A percentile compares a stretch with the other conserved stretches of the same genome.
Evolutionary conservation across 2,888 invertebrate species (phyloP).

Genomic region (Pycnomerus fuliginosus): DNA sequence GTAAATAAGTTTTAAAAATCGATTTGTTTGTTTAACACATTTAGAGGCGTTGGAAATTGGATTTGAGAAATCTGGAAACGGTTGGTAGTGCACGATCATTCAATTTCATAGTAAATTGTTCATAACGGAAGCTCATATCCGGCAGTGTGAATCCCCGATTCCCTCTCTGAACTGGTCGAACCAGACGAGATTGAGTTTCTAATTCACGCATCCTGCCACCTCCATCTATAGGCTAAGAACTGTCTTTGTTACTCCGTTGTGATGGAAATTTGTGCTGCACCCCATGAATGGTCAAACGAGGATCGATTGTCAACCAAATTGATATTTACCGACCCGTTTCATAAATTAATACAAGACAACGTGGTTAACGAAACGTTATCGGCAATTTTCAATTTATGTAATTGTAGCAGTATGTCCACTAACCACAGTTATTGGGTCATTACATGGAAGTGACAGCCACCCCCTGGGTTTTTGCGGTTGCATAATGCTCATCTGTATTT

Average conservation of each 20-base stretch:
- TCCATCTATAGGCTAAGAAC: neutral
- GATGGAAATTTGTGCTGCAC: slow-evolving; percentile 16
- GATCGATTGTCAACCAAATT: slow-evolving; percentile 11
- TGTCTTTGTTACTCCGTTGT: slow-evolving; percentile 3
- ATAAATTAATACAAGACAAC: too few relatives aligned
- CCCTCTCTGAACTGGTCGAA: slow-evolving; percentile 11
- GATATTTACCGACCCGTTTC: slow-evolving; percentile 14
- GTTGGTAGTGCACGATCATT: slow-evolving; percentile 41
- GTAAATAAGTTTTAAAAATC: too few relatives aligned
- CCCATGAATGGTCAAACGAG: slow-evolving; percentile 3
- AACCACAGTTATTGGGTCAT: too few relatives aligned
- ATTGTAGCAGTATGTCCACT: too few relatives aligned
- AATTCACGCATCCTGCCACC: slow-evolving; percentile 28
- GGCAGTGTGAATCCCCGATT: slow-evolving; percentile 50
- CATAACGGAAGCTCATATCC: slow-evolving; percentile 87
- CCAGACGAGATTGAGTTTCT: slow-evolving; percentile 29
- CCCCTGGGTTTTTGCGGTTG: too few relatives aligned
- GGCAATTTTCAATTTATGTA: too few relatives aligned
- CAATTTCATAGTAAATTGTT: slow-evolving; percentile 67
- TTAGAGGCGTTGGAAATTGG: slow-evolving; percentile 26
- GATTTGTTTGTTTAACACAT: slow-evolving; percentile 35
- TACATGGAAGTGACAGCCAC: too few relatives aligned
- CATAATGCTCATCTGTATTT: too few relatives aligned
- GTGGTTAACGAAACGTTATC: too few relatives aligned
- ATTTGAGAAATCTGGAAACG: slow-evolving; percentile 25